Evolutionary conservation across 1,140 invertebrate genomes (phyloP).

Genomic region (Marisa cornuarietis): DNA sequence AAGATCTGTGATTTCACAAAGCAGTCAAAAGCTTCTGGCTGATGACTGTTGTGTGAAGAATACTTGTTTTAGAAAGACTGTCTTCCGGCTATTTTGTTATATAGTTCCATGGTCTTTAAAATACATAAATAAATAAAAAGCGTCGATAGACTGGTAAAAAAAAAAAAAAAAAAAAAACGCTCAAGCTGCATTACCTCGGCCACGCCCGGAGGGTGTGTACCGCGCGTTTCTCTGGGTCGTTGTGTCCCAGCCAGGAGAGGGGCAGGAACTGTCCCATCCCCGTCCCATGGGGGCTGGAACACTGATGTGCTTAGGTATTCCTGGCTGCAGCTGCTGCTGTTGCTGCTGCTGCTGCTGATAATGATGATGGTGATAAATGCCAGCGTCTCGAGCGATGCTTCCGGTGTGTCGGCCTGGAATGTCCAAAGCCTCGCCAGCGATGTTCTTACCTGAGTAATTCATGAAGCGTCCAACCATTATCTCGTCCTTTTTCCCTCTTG

Average conservation of each 20-base stretch:
- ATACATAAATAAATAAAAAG: not conserved
- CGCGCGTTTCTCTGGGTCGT: not conserved
- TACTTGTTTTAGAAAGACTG: no score
- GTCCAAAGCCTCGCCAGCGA: not conserved
- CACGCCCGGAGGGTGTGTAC: not conserved
- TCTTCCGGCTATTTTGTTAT: no score
- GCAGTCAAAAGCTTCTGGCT: no score
- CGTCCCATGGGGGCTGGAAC: not conserved
- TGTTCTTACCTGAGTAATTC: not conserved
- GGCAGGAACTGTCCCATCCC: not conserved
- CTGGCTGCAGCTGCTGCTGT: not conserved
- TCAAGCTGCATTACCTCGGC: not conserved
- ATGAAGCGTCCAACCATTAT: not conserved
- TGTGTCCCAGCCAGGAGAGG: not conserved
- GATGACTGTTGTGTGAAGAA: no score
- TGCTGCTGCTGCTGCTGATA: slow-evolving; percentile 5
- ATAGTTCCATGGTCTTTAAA: not conserved
- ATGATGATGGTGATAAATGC: slow-evolving; percentile 8
- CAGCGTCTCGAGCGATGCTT: not conserved
- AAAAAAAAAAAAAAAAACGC: no score
- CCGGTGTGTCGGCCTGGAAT: not conserved
- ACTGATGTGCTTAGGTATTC: not conserved
- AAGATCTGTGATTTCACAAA: no score
- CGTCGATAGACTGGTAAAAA: not conserved
- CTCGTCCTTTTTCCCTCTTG: no score